Evolutionary conservation across 2,113 vertebrate species (phyloP), one percentile per base, ranked within the genome.

Genomic region (Prinia subflava): DNA sequence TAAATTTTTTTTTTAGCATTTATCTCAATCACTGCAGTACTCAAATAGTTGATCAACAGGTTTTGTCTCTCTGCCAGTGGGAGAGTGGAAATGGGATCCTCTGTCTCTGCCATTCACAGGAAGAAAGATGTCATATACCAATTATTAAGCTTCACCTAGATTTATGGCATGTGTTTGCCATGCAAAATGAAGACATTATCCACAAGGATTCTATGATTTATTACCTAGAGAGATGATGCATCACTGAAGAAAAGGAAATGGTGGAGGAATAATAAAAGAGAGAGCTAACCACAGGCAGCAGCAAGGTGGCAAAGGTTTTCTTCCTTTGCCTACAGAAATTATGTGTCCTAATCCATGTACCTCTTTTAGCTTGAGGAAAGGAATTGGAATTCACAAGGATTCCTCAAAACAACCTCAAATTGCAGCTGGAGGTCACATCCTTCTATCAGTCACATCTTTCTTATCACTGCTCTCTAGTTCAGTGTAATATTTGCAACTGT

Each of bases 151-250:
- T 83, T 96, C 87, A 83, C 57, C 59, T 87, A 71, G 59, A 96
- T 94, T 95, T 93, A 96, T 73, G 71, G 80, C 55, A 52, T 49
- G 25, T 93, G 68, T 96, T 95, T 91, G 49, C 33, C 78, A 89
- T 88, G 87, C 86, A 91, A 96, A 95, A 95, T 84, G 87, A 96
- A 95, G 87, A 85, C 37, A 94, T 96, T 94, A 95, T 82, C 92
- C 67, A 95, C 41, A 87, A 81, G 95, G 79, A 84, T 89, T 71
- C 89, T 52, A 15, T 91, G 85, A 96, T 96, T 96, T 92, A 92
- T 92, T 70, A 87, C 56, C 68, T 62, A 56, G 27, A 92, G 56
- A 47, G 79, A 42, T 94, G 83, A 92, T 93, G 86, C 70, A 90
- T 90, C 94, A 90, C 31, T 55, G 44, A 83, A 70, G 46, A 95